A percentile compares a stretch with the other conserved stretches of the same genome.
These are phyloP conservation scores for Euwallacea fornicatus DNA, from an alignment of 1,140 invertebrate genomes.

Conservation along the genomic window DNA sequence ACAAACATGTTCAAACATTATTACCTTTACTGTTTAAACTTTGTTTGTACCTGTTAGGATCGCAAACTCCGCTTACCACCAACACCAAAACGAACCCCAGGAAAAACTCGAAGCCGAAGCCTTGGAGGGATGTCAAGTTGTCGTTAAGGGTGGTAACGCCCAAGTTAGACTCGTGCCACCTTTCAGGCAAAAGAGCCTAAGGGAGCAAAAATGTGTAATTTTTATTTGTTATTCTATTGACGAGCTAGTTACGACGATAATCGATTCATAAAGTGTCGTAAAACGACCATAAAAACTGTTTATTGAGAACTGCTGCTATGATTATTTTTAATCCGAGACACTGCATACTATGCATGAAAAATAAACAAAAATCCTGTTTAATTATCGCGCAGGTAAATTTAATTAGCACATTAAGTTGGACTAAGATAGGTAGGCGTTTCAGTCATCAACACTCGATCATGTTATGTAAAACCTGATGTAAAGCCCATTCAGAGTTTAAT, in stretches of 20 bases:
- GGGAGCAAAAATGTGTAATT: neutral
- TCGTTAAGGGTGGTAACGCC: constrained; percentile 42
- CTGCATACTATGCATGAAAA: no score
- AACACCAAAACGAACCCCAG: constrained; percentile 86
- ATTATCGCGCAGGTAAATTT: no score
- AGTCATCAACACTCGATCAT: no score
- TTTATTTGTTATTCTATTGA: no score
- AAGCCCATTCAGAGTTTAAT: no score
- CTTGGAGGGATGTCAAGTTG: constrained; percentile 65
- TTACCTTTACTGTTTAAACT: neutral
- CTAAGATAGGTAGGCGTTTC: no score
- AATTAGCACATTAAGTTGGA: no score
- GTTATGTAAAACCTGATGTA: no score
- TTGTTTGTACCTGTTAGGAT: constrained; percentile 60
- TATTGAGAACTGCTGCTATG: no score
- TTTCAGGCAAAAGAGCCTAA: constrained; percentile 66
- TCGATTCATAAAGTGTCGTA: constrained; percentile 6
- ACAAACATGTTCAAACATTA: neutral
- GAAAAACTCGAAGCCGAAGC: constrained; percentile 86
- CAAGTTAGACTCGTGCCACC: constrained; percentile 51
- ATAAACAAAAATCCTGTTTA: no score
- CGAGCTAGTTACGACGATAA: neutral
- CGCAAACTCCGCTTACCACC: constrained; percentile 84
- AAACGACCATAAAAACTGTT: no score
- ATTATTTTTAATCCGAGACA: no score